A percentile compares a stretch with the other conserved stretches of the same genome.
Conservation (phyloP, 2,113 vertebrate species). For the Neopipo cinnamomea region DNA sequence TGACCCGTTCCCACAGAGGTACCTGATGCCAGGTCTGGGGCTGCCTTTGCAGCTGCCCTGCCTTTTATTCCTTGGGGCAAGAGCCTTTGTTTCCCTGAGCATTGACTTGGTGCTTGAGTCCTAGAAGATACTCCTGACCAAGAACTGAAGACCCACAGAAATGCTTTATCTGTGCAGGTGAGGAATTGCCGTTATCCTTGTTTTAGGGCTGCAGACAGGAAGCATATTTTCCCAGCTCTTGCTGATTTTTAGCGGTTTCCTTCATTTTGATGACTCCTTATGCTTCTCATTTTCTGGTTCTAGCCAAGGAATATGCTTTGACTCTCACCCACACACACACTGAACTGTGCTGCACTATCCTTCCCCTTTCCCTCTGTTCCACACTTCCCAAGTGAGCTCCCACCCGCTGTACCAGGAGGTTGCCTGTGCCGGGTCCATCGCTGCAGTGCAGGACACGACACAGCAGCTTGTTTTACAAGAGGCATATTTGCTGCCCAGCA, state of each 20-base stretch:
- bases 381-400: neutral
- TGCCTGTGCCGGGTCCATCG: rapidly evolving
- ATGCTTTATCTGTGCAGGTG: neutral
- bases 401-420: neutral
- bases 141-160: neutral
- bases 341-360: neutral
- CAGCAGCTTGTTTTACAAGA: neutral
- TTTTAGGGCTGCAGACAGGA: neutral
- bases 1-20: neutral
- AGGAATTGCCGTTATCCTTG: neutral
- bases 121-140: neutral
- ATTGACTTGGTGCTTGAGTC: neutral
- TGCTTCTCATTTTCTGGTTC: neutral
- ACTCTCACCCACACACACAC: no score
- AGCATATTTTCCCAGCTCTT: neutral
- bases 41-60: neutral
- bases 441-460: rapidly evolving
- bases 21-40: neutral
- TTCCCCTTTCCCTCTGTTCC: neutral
- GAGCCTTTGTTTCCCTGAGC: neutral
- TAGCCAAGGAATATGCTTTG: neutral
- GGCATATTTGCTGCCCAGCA: neutral
- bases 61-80: neutral
- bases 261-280: neutral
- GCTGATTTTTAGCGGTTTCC: neutral